Base-by-base conservation (phyloP, 2,888 invertebrate genomes). In the Drosophila peninsularis region DNA sequence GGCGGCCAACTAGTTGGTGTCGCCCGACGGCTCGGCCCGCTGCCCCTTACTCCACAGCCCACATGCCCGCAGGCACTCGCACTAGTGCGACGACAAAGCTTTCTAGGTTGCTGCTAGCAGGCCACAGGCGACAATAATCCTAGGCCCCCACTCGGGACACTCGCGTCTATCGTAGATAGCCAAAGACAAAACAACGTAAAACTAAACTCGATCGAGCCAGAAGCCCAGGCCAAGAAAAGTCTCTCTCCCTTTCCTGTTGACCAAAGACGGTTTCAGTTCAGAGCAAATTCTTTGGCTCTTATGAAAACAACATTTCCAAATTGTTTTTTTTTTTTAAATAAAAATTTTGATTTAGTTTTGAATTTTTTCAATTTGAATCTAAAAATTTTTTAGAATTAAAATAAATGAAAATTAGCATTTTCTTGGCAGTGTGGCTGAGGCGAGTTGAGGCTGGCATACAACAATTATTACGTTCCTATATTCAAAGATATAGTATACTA, bases 391-490 rank as follows among this genome's bases (percentile, higher is more conserved):
- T n/a, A n/a, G n/a, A n/a, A n/a, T n/a, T n/a, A n/a, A n/a, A n/a
- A n/a, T n/a, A n/a, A n/a, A n/a, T n/a, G n/a, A n/a, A n/a, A n/a
- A n/a, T n/a, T n/a, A n/a, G n/a, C n/a, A n/a, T n/a, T n/a, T n/a
- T 3, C 24, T 24, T 24, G 27, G n/a, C 32, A n/a, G 5, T 17
- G 21, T 27, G 55, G 32, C 41, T 53, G n/a, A 37, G 0, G 53
- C 30, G 47, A 58, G 37, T 52, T 34, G 44, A 68, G 61, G 68
- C 62, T 64, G 69, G 68, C 65, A 65, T 65, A 62, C 45, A 86
- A 88, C 75, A 88, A 88, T 81, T 83, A 81, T 87, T 90, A 90
- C 82, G 90, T 90, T 90, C 90, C 90, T 90, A 90, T 86, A 89
- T 83, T 81, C 75, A 72, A 47, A 11, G 0, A 85, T 75, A 80